These are phyloP conservation scores for Eilema caniola DNA, from an alignment of 2,888 invertebrate species.

Conservation along the genomic window DNA sequence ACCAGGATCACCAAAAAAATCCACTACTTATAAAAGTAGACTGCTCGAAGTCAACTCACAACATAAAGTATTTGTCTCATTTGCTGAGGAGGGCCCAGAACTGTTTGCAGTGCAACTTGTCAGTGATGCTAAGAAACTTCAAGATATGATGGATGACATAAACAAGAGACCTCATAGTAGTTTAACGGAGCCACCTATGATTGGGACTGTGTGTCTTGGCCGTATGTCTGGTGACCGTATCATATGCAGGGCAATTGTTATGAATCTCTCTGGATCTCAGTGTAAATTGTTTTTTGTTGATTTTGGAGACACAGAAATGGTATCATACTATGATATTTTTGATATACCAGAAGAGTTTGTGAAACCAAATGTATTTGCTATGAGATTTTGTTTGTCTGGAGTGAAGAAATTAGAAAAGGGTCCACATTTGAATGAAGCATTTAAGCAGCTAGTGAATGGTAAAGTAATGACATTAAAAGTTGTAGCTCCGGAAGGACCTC, in stretches of 20 bases:
- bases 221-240: constrained; percentile 90
- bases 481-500: constrained; percentile 89
- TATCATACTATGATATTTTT: constrained; percentile 90
- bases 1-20: constrained; percentile 74
- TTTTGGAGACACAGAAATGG: constrained; percentile 92
- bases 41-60: constrained; percentile 80
- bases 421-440: constrained; percentile 89
- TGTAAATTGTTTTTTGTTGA: constrained; percentile 94
- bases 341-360: constrained; percentile 92
- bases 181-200: constrained; percentile 89
- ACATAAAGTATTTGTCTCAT: constrained; percentile 91
- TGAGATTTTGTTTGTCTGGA: constrained; percentile 91
- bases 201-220: constrained; percentile 93
- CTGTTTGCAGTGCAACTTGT: constrained; percentile 92
- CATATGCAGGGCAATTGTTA: constrained; percentile 92
- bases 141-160: constrained; percentile 91
- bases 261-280: constrained; percentile 90
- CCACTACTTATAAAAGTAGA: constrained; percentile 85
- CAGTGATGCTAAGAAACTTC: constrained; percentile 87
- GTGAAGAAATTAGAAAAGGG: constrained; percentile 88
- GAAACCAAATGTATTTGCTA: constrained; percentile 91
- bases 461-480: constrained; percentile 89
- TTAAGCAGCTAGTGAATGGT: constrained; percentile 89
- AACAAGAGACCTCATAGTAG: constrained; percentile 88
- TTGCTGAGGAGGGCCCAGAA: constrained; percentile 93